Evolutionary conservation across 1,140 invertebrate genomes (phyloP), one percentile per base, ranked within the genome.

Genomic region (Harpegnathos saltator): DNA sequence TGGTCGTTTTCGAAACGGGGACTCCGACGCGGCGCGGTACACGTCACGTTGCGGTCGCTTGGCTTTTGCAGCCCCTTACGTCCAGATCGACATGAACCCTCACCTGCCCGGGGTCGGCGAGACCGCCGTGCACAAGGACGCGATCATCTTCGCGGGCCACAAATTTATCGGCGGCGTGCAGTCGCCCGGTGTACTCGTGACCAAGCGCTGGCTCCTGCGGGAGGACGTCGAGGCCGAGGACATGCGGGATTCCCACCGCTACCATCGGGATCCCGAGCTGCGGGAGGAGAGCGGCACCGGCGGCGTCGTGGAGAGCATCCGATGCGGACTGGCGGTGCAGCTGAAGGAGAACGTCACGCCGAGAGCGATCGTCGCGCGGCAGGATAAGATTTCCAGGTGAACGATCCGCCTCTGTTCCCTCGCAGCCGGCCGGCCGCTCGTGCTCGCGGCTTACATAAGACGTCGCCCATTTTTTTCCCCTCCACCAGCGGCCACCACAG

Each of bases 141-240:
- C 98, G 1, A 95, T 99, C 61, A 98, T 98, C 91, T 98, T 99
- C 91, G 98, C 98, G 33, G 96, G 97, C 50, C 98, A 98, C 94
- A 98, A 98, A 92, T 98, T 99, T 92, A 95, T 98, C 56, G 98
- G 98, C 1, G 98, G 98, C 11, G 96, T 98, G 0, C 97, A 98
- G 90, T 98, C 98, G 15, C 98, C 98, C 7, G 97, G 96, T 94
- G 94, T 96, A 54, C 91, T 95, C 29, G 94, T 96, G 2, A 93
- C 94, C 1, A 96, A 96, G 89, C 94, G 93, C 52, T 92, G 93
- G 19, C 91, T 96, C 0, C 92, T 96, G 29, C 94, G 92, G 71
- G 93, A 95, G 84, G 94, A 94, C 26, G 81, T 92, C 17, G 90
- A 86, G n/a, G 63, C 82, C 11, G 92, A 93, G 63, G 93, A 94